Evolutionary conservation across 1,140 invertebrate genomes (phyloP).

Genomic region (Drosophila pruinosa): DNA sequence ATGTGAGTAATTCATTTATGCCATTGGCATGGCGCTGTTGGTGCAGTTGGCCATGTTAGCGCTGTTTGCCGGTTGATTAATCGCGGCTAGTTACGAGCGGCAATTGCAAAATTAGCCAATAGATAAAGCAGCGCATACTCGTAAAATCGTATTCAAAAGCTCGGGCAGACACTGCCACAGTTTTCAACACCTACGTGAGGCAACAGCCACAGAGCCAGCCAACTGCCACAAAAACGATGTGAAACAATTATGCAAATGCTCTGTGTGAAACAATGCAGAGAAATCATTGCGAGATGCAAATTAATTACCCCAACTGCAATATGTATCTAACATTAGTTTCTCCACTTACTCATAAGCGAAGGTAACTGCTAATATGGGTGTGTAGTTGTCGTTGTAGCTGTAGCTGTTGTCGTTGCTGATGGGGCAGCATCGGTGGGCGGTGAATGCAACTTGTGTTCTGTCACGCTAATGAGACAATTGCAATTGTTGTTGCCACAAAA

Average conservation of each 20-base stretch:
- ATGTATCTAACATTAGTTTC: slow-evolving; percentile 45
- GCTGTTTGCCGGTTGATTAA: slow-evolving; percentile 60
- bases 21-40: slow-evolving; percentile 33
- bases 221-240: slow-evolving; percentile 39
- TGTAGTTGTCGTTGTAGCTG: not conserved
- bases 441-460: slow-evolving; percentile 48
- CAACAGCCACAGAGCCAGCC: slow-evolving; percentile 1
- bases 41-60: too few relatives aligned
- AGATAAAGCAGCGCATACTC: slow-evolving; percentile 31
- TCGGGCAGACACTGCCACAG: slow-evolving; percentile 23
- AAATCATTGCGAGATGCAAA: slow-evolving; percentile 75
- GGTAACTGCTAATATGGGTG: slow-evolving; percentile 9
- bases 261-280: slow-evolving; percentile 66
- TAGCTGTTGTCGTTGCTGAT: not conserved
- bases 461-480: slow-evolving; percentile 78
- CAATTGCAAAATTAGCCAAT: slow-evolving; percentile 70
- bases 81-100: slow-evolving; percentile 65
- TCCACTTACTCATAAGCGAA: not conserved
- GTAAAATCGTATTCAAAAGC: slow-evolving; percentile 18
- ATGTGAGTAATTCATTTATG: slow-evolving; percentile 67
- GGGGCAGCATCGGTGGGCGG: slow-evolving; percentile 4
- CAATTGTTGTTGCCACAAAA: slow-evolving; percentile 64
- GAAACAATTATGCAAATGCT: slow-evolving; percentile 75
- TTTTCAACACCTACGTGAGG: slow-evolving; percentile 64
- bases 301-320: slow-evolving; percentile 66